Evolutionary conservation across 2,888 invertebrate species (phyloP), one percentile per base, ranked within the genome.

Genomic region (Palloptera scutellata): DNA sequence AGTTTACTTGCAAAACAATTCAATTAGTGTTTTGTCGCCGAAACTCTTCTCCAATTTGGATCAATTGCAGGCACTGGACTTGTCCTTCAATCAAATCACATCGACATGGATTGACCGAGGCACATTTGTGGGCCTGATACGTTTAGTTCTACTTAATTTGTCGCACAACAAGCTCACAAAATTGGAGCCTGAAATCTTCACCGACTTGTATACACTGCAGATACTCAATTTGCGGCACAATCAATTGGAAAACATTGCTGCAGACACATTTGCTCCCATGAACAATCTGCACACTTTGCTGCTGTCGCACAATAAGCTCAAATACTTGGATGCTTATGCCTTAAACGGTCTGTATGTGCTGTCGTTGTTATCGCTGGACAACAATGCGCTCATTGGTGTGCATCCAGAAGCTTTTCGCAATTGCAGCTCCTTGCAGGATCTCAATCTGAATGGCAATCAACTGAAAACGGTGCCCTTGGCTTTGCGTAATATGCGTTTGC

Each of bases 1-100:
- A 86, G 91, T 96, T 79, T 92, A 95, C 86, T 86, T 96, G 81
- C 94, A 95, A 85, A 96, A 96, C 86, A 96, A 96, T 87, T 94
- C 95, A 20, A 92, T 97, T 77, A 91, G 92, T 82, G 92, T 92
- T 55, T 87, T 96, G 74, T 92, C 95, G 74, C 93, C 94, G 0
- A 92, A 92, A 74, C 87, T 96, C 64, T 93, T 97, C 81, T 89
- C 92, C n/a, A 92, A 94, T 83, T 87, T 96, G 75, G 91, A 91
- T 77, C 93, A 92, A 80, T 86, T 97, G 74, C 88, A 91, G 75
- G 91, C 92, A 1, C 86, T 96, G 73, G 95, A 96, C 86, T 86
- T 96, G 80, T 94, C 95, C 53, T 90, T 90, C 80, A 96, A 96
- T 86, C 91, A 92, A 82, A 87, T 96, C 69, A 92, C 94, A 60